Evolutionary conservation across 2,113 vertebrate species (phyloP).

Genomic region (Grantiella picta): DNA sequence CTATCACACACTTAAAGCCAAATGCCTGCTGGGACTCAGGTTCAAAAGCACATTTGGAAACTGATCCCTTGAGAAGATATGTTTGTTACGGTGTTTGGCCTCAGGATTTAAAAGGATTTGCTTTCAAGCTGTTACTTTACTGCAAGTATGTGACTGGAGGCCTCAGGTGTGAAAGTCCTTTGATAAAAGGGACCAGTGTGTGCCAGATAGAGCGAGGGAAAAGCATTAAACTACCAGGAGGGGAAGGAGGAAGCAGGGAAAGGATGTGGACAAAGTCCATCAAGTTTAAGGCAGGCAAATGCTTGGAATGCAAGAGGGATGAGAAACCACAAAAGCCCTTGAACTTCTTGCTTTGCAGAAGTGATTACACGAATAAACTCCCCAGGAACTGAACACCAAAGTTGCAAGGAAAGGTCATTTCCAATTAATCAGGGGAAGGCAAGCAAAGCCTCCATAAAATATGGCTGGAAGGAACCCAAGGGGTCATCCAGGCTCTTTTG

Average conservation of each 20-base stretch:
- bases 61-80: conserved; percentile 42
- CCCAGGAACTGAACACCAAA: background rate
- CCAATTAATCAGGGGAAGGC: background rate
- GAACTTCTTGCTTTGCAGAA: conserved; percentile 15
- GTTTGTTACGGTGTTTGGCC: conserved; percentile 56
- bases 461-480: background rate
- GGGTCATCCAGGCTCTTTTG: background rate
- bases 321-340: conserved; percentile 25
- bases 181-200: conserved; percentile 56
- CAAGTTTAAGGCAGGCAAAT: conserved; percentile 52
- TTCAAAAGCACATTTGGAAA: conserved; percentile 63
- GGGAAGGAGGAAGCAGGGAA: background rate
- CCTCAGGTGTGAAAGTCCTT: conserved; percentile 74
- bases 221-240: conserved; percentile 33
- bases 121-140: conserved; percentile 58
- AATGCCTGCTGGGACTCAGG: conserved; percentile 37
- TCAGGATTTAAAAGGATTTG: conserved; percentile 68
- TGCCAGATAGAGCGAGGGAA: background rate
- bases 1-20: conserved; percentile 15
- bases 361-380: background rate
- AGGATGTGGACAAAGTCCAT: conserved; percentile 9
- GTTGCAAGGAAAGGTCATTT: background rate
- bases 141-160: conserved; percentile 45
- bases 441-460: background rate
- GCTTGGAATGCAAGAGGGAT: conserved; percentile 6